Percentiles rank a stretch among this genome's conserved stretches.
Conservation (phyloP, 35 echinoderm and acorn worm species). For the Anneissia japonica region DNA sequence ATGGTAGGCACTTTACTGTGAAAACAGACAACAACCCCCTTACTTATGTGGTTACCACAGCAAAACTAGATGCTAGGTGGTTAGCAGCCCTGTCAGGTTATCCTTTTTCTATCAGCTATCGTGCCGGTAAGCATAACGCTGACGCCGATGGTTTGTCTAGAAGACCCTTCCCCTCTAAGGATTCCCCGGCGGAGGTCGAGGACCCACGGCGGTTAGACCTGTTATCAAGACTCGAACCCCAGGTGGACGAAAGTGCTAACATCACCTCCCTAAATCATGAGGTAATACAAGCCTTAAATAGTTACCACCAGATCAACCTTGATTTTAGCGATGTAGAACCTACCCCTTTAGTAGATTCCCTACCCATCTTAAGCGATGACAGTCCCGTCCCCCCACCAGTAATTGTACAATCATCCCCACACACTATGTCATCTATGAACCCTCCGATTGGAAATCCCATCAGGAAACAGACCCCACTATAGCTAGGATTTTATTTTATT, state of each 20-base stretch:
- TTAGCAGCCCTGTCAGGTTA: constrained; percentile 7
- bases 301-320: neutral
- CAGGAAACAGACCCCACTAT: neutral
- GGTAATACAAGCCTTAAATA: too few species aligned
- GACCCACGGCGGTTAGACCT: too few species aligned
- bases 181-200: too few species aligned
- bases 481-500: neutral
- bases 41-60: neutral
- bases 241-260: too few species aligned
- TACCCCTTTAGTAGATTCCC: neutral
- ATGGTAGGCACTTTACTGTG: constrained; percentile 40
- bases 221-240: too few species aligned
- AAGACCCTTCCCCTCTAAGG: neutral
- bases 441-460: neutral
- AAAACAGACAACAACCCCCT: neutral
- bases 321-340: neutral
- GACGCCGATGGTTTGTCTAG: constrained; percentile 15
- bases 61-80: constrained; percentile 27
- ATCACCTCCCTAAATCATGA: too few species aligned
- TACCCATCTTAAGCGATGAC: neutral
- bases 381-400: too few species aligned
- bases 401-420: neutral
- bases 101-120: constrained; percentile 7
- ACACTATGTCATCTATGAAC: neutral
- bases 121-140: constrained; percentile 4